Base-by-base conservation (phyloP, 2,888 invertebrate genomes). In the Chaitophorus viminalis region DNA sequence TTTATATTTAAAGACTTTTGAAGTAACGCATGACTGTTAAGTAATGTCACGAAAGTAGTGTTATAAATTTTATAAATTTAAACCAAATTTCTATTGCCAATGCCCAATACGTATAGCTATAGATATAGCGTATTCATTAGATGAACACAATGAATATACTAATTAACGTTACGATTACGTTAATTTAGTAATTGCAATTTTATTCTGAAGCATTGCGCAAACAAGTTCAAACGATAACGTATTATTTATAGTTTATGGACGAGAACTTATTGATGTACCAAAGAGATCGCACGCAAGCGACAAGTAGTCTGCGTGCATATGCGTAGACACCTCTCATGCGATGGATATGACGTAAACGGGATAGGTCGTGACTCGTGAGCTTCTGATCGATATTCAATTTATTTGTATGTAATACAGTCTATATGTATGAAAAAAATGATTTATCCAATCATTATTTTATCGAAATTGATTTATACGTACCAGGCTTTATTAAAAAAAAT, bases 201-300 rank as follows among this genome's bases (percentile, higher is more conserved):
- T 46, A 46, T 46, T 46, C 11, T 46, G 11, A 46, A 46, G 46
- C 17, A 36, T 60, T 79, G 2, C 33, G 18, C 33, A 79, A n/a
- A 68, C 65, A 65, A 5, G 39, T 65, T 65, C 31, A 33, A 68
- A 36, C 18, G 39, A 79, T 79, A 79, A 21, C 8, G 18, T 65
- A 39, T 39, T 21, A 60, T 21, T 60, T 60, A 21, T 60, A 21
- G 21, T 25, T 60, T 25, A 68, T n/a, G 65, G 79, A 39, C 36
- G 39, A 36, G 39, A 79, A 79, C 79, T 77, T 31, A 77, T 77
- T 52, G 52, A 77, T 77, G 31, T 21, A 52, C 31, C 31, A 21
- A 76, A 76, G 21, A 68, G 68, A 68, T 68, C 11, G 29, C 68
- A 68, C 11, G 68, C 68, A 0, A 68, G 11, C 68, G 68, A 68